Base-by-base conservation (phyloP, 2,888 invertebrate species). In the Pardosa pseudoannulata region DNA sequence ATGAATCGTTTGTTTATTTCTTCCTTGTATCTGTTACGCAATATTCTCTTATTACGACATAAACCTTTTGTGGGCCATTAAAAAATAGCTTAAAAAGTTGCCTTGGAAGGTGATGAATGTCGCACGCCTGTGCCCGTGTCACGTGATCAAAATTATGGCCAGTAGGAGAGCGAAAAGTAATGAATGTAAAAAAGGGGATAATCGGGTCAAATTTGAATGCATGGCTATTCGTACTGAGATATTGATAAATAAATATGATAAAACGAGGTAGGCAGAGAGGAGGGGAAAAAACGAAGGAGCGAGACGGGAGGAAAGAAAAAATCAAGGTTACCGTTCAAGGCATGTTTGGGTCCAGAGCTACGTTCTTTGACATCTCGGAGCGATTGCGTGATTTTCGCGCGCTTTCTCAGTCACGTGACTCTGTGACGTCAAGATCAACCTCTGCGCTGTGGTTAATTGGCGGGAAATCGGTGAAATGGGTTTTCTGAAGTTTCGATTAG, bases 11-110 rank as follows among this genome's bases (percentile, higher is more conserved):
- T 71, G 62, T 79, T 79, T 56, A 50, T 78, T 74, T 75, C 46
- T 78, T 74, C 65, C 46, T 67, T 64, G 31, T 72, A 64, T 71
- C 79, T 79, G 19, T 79, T 79, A 79, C 78, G 78, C 70, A 70
- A 79, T 72, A 23, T 39, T 19, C 19, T 64, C 41, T 71, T 64
- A 62, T 79, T 79, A 71, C 79, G 79, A 71, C 79, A 71, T 64
- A 72, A 79, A 70, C 31, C 27, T 28, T 41, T 41, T 65, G 64
- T 41, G 23, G 28, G 28, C 29, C 13, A 28, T 32, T 32, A 23
- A 62, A 72, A 36, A 79, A 5, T 7, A 36, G 9, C 5, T 16
- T 39, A 39, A 28, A 27, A 41, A 29, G 71, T 71, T 62, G 79
- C 79, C 79, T 75, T 75, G 75, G 41, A 79, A 71, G 36, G 71